phyloP scores from a whole-genome alignment of 2,888 invertebrate species.

The Orgyia antiqua region DNA sequence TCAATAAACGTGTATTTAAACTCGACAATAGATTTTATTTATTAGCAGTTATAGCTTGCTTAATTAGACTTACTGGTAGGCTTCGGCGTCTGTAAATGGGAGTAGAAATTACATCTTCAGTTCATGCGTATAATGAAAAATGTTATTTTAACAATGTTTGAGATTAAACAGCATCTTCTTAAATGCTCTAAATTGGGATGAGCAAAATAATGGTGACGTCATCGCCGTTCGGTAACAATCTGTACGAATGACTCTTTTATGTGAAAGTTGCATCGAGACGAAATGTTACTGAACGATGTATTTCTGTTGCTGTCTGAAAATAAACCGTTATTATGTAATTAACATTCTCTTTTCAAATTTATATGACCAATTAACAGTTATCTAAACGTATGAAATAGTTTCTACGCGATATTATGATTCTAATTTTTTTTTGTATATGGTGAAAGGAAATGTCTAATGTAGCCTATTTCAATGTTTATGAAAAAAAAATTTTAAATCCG shows the following conservation, averaged over 20 bases:
- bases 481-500: not conserved
- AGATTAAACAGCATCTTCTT: conserved; percentile 19
- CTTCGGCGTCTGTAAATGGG: too few relatives aligned
- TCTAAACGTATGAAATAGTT: too few relatives aligned
- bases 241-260: conserved; percentile 6
- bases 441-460: conserved; percentile 3
- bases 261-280: conserved; percentile 12
- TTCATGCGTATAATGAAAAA: too few relatives aligned
- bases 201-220: conserved; percentile 13
- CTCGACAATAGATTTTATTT: too few relatives aligned
- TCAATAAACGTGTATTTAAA: too few relatives aligned
- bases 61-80: too few relatives aligned
- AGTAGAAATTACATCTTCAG: too few relatives aligned
- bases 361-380: conserved; percentile 3
- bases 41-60: too few relatives aligned
- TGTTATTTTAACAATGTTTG: too few relatives aligned
- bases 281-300: conserved; percentile 6
- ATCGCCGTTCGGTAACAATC: conserved; percentile 8
- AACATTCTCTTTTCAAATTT: conserved; percentile 1
- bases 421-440: too few relatives aligned
- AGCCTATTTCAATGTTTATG: not conserved
- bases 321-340: conserved; percentile 4
- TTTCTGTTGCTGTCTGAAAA: conserved; percentile 1
- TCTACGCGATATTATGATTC: too few relatives aligned
- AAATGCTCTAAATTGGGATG: conserved; percentile 12